These are phyloP conservation scores for Tribolium castaneum DNA, from an alignment of 1,140 invertebrate species.

Conservation along the genomic window DNA sequence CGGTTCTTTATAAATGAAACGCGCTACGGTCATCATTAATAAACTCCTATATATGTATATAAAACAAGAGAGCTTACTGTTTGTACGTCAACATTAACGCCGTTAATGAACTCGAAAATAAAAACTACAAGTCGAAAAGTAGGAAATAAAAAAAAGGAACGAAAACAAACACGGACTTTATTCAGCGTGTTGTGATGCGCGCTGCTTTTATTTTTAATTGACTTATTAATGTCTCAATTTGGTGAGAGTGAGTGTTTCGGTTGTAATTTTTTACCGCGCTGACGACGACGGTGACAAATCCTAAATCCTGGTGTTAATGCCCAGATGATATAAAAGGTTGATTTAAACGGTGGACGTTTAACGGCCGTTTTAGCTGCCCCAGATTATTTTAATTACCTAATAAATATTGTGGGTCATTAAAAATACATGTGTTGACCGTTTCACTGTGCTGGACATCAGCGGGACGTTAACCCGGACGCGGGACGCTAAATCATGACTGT, in stretches of 20 bases:
- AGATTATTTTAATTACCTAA: conserved; percentile 49
- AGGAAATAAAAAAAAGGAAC: not conserved
- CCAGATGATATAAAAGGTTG: conserved; percentile 38
- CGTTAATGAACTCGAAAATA: conserved; percentile 27
- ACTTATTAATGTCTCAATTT: conserved; percentile 27
- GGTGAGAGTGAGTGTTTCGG: not conserved
- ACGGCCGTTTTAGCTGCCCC: conserved; percentile 35
- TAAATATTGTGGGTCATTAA: conserved; percentile 44
- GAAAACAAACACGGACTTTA: not conserved
- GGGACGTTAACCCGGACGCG: too few relatives aligned
- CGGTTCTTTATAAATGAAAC: conserved; percentile 35
- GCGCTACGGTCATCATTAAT: conserved; percentile 36
- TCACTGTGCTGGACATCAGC: not conserved
- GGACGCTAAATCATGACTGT: too few relatives aligned
- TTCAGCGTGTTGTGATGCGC: too few relatives aligned
- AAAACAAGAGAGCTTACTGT: conserved; percentile 31
- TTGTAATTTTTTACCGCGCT: not conserved
- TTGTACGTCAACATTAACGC: conserved; percentile 25
- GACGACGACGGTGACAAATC: conserved; percentile 8
- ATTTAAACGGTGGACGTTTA: conserved; percentile 43
- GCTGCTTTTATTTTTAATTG: not conserved
- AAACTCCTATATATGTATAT: not conserved
- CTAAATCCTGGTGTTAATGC: conserved; percentile 29
- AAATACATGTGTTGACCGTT: conserved; percentile 45
- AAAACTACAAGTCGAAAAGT: not conserved